phyloP scores from a whole-genome alignment of 2,888 invertebrate genomes.

The Hirtodrosophila alboralis region DNA sequence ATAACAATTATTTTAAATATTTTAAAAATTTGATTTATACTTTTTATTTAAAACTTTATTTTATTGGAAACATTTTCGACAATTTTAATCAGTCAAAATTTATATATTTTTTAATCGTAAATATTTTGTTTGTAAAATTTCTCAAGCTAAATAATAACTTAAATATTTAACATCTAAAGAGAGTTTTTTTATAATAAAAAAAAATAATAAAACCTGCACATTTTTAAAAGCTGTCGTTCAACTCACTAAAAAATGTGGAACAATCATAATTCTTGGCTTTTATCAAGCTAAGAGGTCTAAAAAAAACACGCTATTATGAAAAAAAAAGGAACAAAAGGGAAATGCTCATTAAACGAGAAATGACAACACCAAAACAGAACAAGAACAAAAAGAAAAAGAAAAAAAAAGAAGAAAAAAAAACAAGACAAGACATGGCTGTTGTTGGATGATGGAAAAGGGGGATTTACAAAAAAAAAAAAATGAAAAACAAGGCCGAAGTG shows the following conservation, averaged over 20 bases:
- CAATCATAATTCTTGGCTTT: conserved; percentile 65
- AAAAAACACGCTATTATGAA: conserved; percentile 14
- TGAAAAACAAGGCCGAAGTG: conserved; percentile 73
- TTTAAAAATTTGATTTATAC: no score
- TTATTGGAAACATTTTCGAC: no score
- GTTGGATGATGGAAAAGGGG: not conserved
- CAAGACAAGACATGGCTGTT: conserved; percentile 14
- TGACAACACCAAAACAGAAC: conserved; percentile 44
- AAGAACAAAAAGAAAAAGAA: no score
- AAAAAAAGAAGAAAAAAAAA: conserved; percentile 7
- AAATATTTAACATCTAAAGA: no score
- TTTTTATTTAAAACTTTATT: no score
- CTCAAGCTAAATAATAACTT: no score
- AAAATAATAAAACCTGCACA: not conserved
- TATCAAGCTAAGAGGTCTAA: conserved; percentile 28
- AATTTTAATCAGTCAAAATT: no score
- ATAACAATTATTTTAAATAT: no score
- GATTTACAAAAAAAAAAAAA: conserved; percentile 17
- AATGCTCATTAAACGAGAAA: conserved; percentile 71
- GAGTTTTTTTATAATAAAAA: no score
- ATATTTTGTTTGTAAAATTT: no score
- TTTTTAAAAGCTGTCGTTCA: conserved; percentile 3
- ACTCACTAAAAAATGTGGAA: conserved; percentile 51
- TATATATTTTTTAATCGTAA: no score
- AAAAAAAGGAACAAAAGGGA: conserved; percentile 47